These are phyloP conservation scores for Amblyjoppa fuscipennis DNA, from an alignment of 2,888 invertebrate genomes.

Conservation along the genomic window DNA sequence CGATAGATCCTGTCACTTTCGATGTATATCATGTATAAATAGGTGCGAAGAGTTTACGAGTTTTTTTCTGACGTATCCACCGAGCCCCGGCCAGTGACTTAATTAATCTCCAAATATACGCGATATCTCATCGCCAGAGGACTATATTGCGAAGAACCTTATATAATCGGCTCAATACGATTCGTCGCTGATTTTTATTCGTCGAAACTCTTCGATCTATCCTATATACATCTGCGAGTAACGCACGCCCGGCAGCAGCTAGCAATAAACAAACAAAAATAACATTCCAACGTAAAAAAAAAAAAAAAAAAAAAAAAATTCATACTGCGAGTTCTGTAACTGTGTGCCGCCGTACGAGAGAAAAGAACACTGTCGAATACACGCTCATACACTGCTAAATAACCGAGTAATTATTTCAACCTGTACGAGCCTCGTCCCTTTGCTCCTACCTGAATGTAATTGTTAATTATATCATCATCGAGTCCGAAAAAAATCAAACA, in stretches of 20 bases:
- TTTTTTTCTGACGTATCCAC: conserved; percentile 27
- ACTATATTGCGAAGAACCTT: conserved; percentile 41
- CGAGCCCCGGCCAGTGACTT: conserved; percentile 62
- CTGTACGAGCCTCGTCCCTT: conserved; percentile 10
- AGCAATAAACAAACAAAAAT: conserved; percentile 78
- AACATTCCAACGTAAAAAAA: conserved; percentile 64
- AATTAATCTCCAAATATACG: conserved; percentile 49
- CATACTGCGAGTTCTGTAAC: conserved; percentile 81
- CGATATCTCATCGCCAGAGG: conserved; percentile 37
- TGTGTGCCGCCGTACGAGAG: conserved; percentile 81
- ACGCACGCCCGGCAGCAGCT: conserved; percentile 81
- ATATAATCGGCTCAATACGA: conserved; percentile 24
- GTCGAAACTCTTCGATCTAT: conserved; percentile 52
- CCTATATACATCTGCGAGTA: conserved; percentile 70
- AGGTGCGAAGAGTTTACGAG: conserved; percentile 61
- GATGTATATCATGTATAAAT: conserved; percentile 43
- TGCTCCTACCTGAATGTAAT: conserved; percentile 66
- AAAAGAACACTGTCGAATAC: conserved; percentile 84
- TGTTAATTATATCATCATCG: background rate
- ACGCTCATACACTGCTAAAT: conserved; percentile 84
- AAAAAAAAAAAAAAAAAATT: conserved; percentile 69
- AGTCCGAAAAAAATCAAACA: background rate
- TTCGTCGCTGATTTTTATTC: conserved; percentile 13
- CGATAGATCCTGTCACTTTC: conserved; percentile 53
- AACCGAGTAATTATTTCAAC: conserved; percentile 56